Base-by-base conservation (phyloP, 2,797 vertebrate genomes). In the Otolemur crassicaudatus region DNA sequence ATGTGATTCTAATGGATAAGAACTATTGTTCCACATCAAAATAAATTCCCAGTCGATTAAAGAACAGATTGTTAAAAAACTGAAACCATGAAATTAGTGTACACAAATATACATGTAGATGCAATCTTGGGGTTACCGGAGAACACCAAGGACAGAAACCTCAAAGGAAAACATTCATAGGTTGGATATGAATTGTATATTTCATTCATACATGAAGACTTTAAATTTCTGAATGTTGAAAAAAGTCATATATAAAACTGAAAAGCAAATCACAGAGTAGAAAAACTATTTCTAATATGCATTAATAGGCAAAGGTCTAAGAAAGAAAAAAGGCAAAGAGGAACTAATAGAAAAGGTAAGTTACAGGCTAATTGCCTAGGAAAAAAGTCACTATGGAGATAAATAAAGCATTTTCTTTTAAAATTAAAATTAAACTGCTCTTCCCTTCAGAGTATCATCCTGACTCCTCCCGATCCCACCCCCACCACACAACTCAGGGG, bases 371-470 rank as follows among this genome's bases (percentile, higher is more conserved):
- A 92, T 56, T 23, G 79, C 70, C 73, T 29, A 76, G 83, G 5
- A 61, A 49, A 94, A 61, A 76, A 72, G 75, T 46, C 86, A 43
- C 43, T 65, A 27, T 60, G 49, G 49, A 91, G 58, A 77, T 60
- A 60, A 77, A 91, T 14, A 94, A 92, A 67, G 2, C 46, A 77
- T 69, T 91, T 94, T n/a, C 29, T 89, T 94, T 95, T 91, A 25
- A 87, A 87, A 56, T 79, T 53, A 83, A 43, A 84, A 53, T 67
- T 58, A 72, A 86, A 56, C 53, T 73, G 67, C 70, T 34, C 69
- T 70, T 88, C 53, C n/a, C 43, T 84, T 49, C 34, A 73, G 83
- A 79, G 67, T 43, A 49, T 13, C 86, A 22, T 67, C 16, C 19
- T n/a, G 87, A 87, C 69, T 85, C 79, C 37, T 88, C 43, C 37